Conservation (phyloP, 1,140 invertebrate species). For the Mylabris phalerata region DNA sequence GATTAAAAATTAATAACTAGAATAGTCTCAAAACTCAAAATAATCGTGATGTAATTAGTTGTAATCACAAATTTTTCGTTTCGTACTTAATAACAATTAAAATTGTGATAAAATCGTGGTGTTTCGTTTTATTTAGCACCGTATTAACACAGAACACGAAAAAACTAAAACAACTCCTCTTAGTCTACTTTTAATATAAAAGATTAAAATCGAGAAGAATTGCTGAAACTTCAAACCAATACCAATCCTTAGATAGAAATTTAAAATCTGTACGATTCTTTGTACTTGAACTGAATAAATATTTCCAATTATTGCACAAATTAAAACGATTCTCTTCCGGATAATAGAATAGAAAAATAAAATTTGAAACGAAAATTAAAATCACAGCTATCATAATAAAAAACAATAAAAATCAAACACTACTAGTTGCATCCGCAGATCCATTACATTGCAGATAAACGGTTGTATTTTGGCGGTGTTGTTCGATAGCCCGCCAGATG, state of each 20-base stretch:
- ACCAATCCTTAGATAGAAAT: constrained; percentile 6
- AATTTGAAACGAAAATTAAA: constrained; percentile 11
- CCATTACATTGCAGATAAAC: constrained; percentile 16
- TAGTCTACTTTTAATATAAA: constrained; percentile 8
- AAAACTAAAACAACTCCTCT: not conserved
- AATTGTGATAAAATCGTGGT: not conserved
- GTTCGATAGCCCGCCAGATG: constrained; percentile 48
- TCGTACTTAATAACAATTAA: not conserved
- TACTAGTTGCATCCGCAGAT: constrained; percentile 7
- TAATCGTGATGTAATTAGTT: not conserved
- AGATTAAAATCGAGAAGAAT: not conserved
- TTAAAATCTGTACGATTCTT: constrained; percentile 6
- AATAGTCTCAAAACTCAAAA: not conserved
- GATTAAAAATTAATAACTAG: not conserved
- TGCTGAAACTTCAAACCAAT: not conserved
- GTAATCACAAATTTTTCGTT: not conserved
- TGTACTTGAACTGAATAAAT: constrained; percentile 8
- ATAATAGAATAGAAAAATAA: not conserved
- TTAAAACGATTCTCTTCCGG: constrained; percentile 8
- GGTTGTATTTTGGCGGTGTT: constrained; percentile 38
- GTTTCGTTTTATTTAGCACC: not conserved
- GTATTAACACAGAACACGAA: not conserved
- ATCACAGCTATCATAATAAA: constrained; percentile 8
- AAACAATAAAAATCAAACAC: not conserved
- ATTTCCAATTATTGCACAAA: constrained; percentile 17